A percentile compares a stretch with the other conserved stretches of the same genome.
Evolutionary conservation across 1,140 invertebrate species (phyloP).

Genomic region (Eubasilissa regina): DNA sequence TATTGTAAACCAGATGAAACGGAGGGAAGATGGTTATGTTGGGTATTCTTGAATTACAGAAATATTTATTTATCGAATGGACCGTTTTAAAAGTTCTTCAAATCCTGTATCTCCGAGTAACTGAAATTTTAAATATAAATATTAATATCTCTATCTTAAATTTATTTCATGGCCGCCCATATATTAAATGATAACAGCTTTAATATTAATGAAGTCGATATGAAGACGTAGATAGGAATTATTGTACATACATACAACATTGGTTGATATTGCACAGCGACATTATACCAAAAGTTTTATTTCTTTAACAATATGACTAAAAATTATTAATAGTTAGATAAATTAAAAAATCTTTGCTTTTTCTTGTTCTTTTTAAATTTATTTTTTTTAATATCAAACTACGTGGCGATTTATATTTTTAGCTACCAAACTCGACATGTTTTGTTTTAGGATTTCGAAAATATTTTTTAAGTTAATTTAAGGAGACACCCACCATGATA

Average conservation of each 20-base stretch:
- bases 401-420: neutral
- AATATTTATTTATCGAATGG: no score
- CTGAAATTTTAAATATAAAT: no score
- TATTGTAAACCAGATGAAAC: no score
- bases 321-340: constrained; percentile 19
- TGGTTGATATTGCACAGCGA: constrained; percentile 12
- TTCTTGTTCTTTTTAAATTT: constrained; percentile 5
- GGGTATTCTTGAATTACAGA: no score
- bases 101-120: no score
- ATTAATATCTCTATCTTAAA: neutral
- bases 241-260: constrained; percentile 11
- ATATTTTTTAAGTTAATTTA: constrained; percentile 1
- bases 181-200: constrained; percentile 30
- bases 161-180: constrained; percentile 35
- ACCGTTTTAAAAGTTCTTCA: no score
- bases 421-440: neutral
- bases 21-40: no score
- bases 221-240: constrained; percentile 34
- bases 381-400: neutral
- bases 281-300: constrained; percentile 32
- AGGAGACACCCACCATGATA: constrained; percentile 11
- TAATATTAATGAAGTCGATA: constrained; percentile 4
- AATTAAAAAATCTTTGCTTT: constrained; percentile 32
- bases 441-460: neutral
- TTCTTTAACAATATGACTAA: constrained; percentile 4